Base-by-base conservation (phyloP, 92 coral and sea anemone genomes). In the Epizoanthus illoricatus region DNA sequence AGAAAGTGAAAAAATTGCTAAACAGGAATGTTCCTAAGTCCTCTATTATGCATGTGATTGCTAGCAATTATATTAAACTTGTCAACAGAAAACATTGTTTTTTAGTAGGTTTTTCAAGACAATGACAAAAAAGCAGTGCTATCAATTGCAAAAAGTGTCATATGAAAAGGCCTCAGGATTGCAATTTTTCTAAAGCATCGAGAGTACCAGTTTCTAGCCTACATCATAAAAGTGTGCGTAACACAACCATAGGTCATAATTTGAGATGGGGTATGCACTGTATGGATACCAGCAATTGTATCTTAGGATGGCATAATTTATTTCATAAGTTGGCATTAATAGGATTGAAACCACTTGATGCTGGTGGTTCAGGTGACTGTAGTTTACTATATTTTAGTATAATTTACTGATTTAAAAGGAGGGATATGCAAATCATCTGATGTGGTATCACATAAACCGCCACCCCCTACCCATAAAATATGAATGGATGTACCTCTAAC, bases 121-220 rank as follows among this genome's bases (percentile, higher is more conserved):
- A 59, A 59, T 59, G 64, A 59, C 64, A 59, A 59, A 59, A 59
- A 59, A 59, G 64, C 12, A 59, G 21, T 59, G 64, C 64, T 59
- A 59, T 59, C n/a, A n/a, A n/a, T n/a, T n/a, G n/a, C 64, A 59
- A 59, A 59, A 59, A 59, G 64, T 16, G n/a, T 59, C n/a, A 59
- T 59, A 12, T 59, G 64, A 59, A 59, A 59, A 59, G 64, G 64
- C 64, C 64, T 59, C 64, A 59, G 64, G 64, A 59, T 59, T 59
- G 64, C 64, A 59, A 59, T 59, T 59, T 59, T 59, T 59, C 19
- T 59, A 59, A 59, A 12, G 64, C 64, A 59, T 18, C 64, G 19
- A 59, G 19, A 59, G 64, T 12, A 59, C 64, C 64, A 59, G 64
- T 12, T 59, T 59, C 64, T 59, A 12, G n/a, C n/a, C 64, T 59